phyloP scores from a whole-genome alignment of 2,113 vertebrate genomes.

The Cygnus atratus region DNA sequence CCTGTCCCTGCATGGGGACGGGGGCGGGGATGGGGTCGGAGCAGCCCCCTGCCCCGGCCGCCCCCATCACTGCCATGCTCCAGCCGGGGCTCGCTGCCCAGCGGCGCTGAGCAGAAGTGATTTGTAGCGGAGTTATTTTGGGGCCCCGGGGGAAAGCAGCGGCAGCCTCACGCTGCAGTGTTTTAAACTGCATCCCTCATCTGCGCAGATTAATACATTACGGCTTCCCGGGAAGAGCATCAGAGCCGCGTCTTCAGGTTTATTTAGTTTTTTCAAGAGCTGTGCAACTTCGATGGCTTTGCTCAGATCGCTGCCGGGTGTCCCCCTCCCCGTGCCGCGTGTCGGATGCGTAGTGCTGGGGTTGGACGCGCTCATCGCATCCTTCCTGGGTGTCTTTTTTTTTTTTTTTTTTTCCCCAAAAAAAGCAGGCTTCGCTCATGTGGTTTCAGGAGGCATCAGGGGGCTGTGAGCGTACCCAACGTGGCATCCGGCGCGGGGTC shows the following conservation, averaged over 20 bases:
- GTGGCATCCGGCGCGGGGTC: not conserved
- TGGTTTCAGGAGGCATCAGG: too few relatives aligned
- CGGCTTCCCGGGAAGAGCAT: not conserved
- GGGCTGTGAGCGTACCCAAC: not conserved
- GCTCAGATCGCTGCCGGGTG: not conserved
- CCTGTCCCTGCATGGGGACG: not conserved
- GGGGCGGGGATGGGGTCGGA: rapidly evolving
- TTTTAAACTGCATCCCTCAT: slow-evolving; percentile 65
- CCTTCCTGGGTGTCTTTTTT: not conserved
- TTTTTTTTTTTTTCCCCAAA: not conserved
- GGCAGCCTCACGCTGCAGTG: slow-evolving; percentile 56
- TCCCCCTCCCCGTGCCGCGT: not conserved
- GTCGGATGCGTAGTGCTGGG: rapidly evolving
- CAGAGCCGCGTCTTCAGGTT: not conserved
- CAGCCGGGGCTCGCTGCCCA: not conserved
- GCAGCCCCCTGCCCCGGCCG: not conserved
- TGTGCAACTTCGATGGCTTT: not conserved
- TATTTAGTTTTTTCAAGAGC: not conserved
- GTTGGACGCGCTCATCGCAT: rapidly evolving
- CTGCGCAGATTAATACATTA: slow-evolving; percentile 60
- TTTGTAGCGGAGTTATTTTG: slow-evolving; percentile 64
- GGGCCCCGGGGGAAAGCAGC: slow-evolving; percentile 42
- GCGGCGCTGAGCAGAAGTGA: slow-evolving; percentile 42
- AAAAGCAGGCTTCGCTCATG: not conserved
- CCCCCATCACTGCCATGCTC: not conserved